phyloP scores from a whole-genome alignment of 2,888 invertebrate genomes.

The Helicoverpa assulta region DNA sequence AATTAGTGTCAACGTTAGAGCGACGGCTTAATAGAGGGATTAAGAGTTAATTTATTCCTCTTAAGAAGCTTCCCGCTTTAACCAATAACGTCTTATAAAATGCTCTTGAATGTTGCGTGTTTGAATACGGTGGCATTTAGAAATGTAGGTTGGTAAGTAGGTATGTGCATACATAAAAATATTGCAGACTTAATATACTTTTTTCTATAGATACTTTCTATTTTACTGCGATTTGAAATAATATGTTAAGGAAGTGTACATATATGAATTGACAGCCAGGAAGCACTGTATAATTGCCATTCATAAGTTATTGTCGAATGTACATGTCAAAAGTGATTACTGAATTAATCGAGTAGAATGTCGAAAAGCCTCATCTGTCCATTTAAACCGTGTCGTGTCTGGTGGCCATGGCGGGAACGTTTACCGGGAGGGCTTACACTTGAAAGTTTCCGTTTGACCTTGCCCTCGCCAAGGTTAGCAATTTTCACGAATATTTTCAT shows the following conservation, averaged over 20 bases:
- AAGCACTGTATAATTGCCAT: slow-evolving; percentile 36
- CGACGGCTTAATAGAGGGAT: slow-evolving; percentile 50
- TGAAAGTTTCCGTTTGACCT: slow-evolving; percentile 81
- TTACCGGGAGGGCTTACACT: slow-evolving; percentile 68
- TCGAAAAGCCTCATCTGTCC: slow-evolving; percentile 28
- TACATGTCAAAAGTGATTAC: slow-evolving; percentile 11
- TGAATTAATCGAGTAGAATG: slow-evolving; percentile 21
- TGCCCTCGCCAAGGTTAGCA: slow-evolving; percentile 74
- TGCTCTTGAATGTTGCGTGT: slow-evolving; percentile 63
- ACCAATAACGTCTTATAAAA: slow-evolving; percentile 40
- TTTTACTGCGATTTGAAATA: slow-evolving; percentile 33
- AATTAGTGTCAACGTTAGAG: slow-evolving; percentile 55
- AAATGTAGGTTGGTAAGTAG: slow-evolving; percentile 59
- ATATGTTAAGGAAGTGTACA: slow-evolving; percentile 30
- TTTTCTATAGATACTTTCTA: slow-evolving; percentile 44
- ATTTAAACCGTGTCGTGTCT: slow-evolving; percentile 38
- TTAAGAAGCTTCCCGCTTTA: slow-evolving; percentile 51
- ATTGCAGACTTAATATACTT: slow-evolving; percentile 34
- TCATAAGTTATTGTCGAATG: slow-evolving; percentile 11
- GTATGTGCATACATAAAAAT: slow-evolving; percentile 53
- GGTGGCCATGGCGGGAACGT: slow-evolving; percentile 58
- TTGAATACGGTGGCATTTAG: slow-evolving; percentile 63
- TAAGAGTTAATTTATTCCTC: slow-evolving; percentile 57
- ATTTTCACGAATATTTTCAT: slow-evolving; percentile 69
- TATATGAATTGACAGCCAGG: slow-evolving; percentile 9